Conservation (phyloP, 2,797 vertebrate genomes). For the Borostomias antarcticus region DNA sequence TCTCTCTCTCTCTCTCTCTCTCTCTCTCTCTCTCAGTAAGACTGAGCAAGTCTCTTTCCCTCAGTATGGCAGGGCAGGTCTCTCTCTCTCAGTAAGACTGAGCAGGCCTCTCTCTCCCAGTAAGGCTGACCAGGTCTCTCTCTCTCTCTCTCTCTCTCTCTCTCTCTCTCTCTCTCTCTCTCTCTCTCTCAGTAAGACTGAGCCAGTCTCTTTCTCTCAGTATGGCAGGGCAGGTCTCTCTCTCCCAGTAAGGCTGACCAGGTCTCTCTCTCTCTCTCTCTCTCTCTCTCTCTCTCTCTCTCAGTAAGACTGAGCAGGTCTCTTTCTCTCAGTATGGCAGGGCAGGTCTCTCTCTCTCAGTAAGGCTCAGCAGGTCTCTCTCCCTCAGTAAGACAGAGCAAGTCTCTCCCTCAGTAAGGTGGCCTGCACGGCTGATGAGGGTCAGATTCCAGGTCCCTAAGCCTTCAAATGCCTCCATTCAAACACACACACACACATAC, state of each 20-base stretch:
- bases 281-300: constrained; percentile 35
- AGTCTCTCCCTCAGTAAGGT: constrained; percentile 25
- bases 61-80: background rate
- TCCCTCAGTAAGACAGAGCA: no score
- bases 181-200: background rate
- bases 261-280: background rate
- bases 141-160: constrained; percentile 1
- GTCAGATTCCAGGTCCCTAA: no score
- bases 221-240: background rate
- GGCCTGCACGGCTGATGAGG: no score
- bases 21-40: no score
- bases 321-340: no score
- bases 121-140: background rate
- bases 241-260: no score
- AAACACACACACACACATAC: background rate
- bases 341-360: constrained; percentile 42
- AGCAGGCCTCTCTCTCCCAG: no score
- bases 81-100: no score
- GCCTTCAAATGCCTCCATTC: constrained; percentile 14
- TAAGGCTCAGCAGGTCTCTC: background rate
- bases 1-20: background rate
- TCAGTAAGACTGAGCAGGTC: background rate
- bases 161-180: background rate
- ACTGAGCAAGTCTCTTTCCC: constrained; percentile 35
- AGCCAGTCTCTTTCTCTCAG: constrained; percentile 36